Base-by-base conservation (phyloP, 1,140 invertebrate genomes). In the Monomorium pharaonis region DNA sequence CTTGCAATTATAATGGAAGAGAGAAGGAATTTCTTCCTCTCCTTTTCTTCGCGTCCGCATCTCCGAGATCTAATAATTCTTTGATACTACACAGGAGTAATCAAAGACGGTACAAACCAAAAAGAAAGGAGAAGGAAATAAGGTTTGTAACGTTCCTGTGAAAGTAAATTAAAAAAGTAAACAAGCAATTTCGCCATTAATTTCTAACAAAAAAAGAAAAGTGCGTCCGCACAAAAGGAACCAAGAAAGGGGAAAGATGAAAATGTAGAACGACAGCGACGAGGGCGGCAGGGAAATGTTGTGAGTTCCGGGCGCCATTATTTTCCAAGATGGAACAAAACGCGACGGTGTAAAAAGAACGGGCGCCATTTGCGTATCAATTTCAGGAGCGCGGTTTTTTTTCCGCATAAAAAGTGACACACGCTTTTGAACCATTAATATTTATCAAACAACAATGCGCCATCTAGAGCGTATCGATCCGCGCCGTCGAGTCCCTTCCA, bases 381-480 rank as follows among this genome's bases (percentile, higher is more conserved):
- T 69, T 69, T 80, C 77, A 54, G 63, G 33, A 69, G 65, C 47
- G 62, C 10, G 14, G 21, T 44, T 27, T 60, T 65, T 80, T 76
- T 62, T 51, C 74, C 44, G n/a, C 16, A 33, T 24, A 78, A 80
- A 80, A 69, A 63, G 30, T 42, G 42, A 80, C 47, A 63, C 58
- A 42, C 30, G 33, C 49, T 69, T 51, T 80, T 80, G 44, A 69
- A 80, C 77, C 62, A 80, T 80, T 80, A 80, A 80, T 80, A 80
- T 80, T 80, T 80, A 54, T 80, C 77, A 80, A 80, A 80, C 77
- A 80, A 80, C 77, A 69, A 80, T 80, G 63, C 77, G 47, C 77
- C 49, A 80, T 80, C 47, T 80, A 80, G 77, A 69, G 47, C 77
- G 77, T 80, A 80, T 80, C 77, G 77, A 69, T 69, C 77, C 76